Percentiles rank a stretch among this genome's conserved stretches.
These are phyloP conservation scores for Rhea americana DNA, from an alignment of 2,113 vertebrate species.

Conservation along the genomic window DNA sequence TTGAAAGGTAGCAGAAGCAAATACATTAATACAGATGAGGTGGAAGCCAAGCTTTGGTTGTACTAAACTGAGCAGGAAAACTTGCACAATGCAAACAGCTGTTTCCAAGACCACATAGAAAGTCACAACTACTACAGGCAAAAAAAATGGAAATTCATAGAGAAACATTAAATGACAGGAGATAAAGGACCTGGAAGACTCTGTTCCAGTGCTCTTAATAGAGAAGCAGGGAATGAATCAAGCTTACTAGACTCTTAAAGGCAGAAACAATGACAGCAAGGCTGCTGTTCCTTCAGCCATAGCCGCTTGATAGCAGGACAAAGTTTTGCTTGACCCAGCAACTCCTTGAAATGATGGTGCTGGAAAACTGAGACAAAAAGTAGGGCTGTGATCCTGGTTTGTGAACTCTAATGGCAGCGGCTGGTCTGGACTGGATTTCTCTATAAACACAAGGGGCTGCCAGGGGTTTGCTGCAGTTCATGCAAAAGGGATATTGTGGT, in stretches of 20 bases:
- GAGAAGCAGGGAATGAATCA: not conserved
- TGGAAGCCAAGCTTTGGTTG: not conserved
- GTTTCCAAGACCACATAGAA: not conserved
- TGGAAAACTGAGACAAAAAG: not conserved
- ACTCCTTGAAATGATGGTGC: not conserved
- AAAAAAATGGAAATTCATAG: not conserved
- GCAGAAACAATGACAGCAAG: accelerated
- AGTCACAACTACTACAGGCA: not conserved
- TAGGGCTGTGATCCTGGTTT: not conserved
- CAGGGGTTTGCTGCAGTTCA: not conserved
- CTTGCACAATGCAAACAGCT: not conserved
- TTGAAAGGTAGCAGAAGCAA: not conserved
- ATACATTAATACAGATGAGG: not conserved
- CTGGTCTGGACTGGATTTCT: not conserved
- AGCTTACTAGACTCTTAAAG: not conserved
- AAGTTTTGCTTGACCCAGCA: not conserved
- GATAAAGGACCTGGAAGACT: not conserved
- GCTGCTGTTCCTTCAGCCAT: accelerated
- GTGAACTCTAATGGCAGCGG: not conserved
- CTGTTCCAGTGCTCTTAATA: not conserved
- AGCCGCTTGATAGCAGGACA: not conserved
- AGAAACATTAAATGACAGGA: not conserved
- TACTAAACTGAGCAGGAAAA: not conserved
- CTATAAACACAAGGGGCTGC: not conserved
- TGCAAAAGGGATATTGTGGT: not conserved